Conservation (phyloP, 2,888 invertebrate genomes). For the Dicyrtomina minuta region DNA sequence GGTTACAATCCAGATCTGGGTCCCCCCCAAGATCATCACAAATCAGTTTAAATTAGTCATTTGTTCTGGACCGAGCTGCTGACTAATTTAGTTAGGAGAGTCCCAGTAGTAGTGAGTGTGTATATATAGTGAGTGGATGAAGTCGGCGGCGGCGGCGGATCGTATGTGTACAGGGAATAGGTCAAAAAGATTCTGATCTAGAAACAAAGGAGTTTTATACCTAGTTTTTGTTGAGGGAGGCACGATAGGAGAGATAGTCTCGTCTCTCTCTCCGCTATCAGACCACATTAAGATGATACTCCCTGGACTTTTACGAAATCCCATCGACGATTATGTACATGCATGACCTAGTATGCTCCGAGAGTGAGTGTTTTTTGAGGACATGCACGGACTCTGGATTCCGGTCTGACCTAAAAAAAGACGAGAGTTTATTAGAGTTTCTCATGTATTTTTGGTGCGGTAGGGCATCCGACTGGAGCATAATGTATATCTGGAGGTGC, state of each 20-base stretch:
- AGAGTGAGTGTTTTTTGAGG: constrained; percentile 18
- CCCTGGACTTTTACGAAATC: not conserved
- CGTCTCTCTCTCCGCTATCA: constrained; percentile 1
- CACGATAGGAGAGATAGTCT: constrained; percentile 3
- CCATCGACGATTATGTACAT: not conserved
- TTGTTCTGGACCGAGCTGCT: no score
- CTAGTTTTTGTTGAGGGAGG: not conserved
- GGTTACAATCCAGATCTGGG: not conserved
- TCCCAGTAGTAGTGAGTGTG: no score
- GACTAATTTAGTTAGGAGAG: no score
- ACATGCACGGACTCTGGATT: constrained; percentile 29
- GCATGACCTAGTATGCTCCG: no score
- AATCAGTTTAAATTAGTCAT: no score
- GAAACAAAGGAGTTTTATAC: constrained; percentile 2
- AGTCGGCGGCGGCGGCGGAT: not conserved
- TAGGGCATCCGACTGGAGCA: no score
- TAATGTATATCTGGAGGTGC: no score
- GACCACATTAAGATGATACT: constrained; percentile 3
- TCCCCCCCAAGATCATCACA: not conserved
- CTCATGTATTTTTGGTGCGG: constrained; percentile 21
- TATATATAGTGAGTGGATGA: not conserved
- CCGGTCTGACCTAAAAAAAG: constrained; percentile 29
- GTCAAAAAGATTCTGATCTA: constrained; percentile 17
- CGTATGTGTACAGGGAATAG: not conserved
- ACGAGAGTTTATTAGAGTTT: constrained; percentile 28